Conservation (phyloP, 2,113 vertebrate genomes). For the Austrofundulus limnaeus region DNA sequence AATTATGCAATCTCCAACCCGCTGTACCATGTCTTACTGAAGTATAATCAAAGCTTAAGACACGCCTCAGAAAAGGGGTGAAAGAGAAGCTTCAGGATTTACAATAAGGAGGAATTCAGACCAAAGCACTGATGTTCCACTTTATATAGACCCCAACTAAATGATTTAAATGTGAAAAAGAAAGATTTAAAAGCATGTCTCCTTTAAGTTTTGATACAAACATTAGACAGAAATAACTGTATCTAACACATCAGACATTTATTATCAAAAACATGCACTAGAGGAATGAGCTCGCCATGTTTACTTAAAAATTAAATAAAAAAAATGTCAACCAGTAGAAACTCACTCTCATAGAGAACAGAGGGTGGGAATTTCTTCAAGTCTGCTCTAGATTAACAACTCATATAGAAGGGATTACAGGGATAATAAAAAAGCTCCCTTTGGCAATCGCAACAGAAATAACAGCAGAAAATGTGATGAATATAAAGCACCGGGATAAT, state of each 20-base stretch:
- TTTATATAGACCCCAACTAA: no score
- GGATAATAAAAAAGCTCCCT: constrained; percentile 19
- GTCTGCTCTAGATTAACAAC: constrained; percentile 28
- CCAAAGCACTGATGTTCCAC: no score
- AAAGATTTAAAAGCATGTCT: no score
- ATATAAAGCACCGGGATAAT: constrained; percentile 1
- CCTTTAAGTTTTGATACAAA: no score
- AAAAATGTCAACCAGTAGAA: constrained; percentile 21
- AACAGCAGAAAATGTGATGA: constrained; percentile 2
- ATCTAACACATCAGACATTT: background rate
- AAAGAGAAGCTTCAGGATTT: no score
- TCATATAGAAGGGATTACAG: constrained; percentile 21
- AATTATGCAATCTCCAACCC: no score
- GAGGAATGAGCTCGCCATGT: background rate
- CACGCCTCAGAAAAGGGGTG: no score
- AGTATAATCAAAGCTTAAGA: no score
- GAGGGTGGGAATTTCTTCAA: constrained; percentile 20
- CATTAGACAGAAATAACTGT: background rate
- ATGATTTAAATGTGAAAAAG: no score
- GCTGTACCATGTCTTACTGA: no score
- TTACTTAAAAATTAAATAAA: constrained; percentile 9
- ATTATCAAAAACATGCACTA: background rate
- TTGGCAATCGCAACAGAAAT: constrained; percentile 27
- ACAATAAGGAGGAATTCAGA: no score
- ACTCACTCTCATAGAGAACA: background rate